These are phyloP conservation scores for Zophobas morio DNA, from an alignment of 1,140 invertebrate species.

Conservation along the genomic window DNA sequence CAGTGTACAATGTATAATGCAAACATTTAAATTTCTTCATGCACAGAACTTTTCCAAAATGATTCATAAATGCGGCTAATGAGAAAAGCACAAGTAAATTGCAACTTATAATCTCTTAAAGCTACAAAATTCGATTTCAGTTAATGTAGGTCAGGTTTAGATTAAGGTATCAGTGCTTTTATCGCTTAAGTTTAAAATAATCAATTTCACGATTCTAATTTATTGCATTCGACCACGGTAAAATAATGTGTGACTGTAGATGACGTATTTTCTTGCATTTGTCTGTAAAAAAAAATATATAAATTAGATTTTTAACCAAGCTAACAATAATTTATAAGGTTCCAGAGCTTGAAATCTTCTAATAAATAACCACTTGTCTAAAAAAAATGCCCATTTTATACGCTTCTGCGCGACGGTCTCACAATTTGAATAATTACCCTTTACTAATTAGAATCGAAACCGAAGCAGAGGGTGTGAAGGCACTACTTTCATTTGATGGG, in stretches of 20 bases:
- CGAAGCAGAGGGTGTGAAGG: neutral
- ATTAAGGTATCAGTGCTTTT: conserved; percentile 35
- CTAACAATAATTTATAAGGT: conserved; percentile 18
- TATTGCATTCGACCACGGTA: neutral
- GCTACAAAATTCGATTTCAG: conserved; percentile 9
- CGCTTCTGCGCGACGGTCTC: too few species aligned
- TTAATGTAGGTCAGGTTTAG: conserved; percentile 31
- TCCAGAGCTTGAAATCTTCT: conserved; percentile 1
- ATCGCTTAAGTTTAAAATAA: conserved; percentile 15
- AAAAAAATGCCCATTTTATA: too few species aligned
- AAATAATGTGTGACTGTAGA: conserved; percentile 6
- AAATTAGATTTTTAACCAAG: conserved; percentile 7
- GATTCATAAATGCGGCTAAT: neutral
- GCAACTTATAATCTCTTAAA: neutral
- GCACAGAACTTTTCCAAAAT: too few species aligned
- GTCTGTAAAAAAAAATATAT: neutral
- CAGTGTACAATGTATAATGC: too few species aligned
- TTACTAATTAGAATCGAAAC: conserved; percentile 14
- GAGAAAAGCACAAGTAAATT: neutral
- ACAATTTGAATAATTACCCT: conserved; percentile 7
- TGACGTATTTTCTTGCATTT: neutral
- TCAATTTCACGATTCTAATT: conserved; percentile 20
- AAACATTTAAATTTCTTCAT: too few species aligned
- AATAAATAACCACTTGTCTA: conserved; percentile 29
- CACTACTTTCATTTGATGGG: neutral